A percentile compares a stretch with the other conserved stretches of the same genome.
Conservation (phyloP, 2,113 vertebrate species). For the Apodemus sylvaticus region DNA sequence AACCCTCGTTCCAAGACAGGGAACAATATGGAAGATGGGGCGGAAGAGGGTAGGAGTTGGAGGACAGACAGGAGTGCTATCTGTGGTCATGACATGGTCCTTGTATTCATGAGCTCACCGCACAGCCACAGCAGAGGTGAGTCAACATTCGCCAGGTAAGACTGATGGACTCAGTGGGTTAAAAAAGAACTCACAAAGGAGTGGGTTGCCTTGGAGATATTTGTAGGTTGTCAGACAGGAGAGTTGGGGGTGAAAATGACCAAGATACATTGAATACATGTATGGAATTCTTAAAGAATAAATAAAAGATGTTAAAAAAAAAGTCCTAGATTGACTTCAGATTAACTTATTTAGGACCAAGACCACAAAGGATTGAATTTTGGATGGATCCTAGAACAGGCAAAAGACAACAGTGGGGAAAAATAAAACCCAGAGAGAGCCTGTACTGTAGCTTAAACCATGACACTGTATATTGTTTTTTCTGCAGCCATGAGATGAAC, state of each 20-base stretch:
- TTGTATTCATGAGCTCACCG: not conserved
- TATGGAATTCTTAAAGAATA: not conserved
- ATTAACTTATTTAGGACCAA: not conserved
- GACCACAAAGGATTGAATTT: not conserved
- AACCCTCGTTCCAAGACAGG: not conserved
- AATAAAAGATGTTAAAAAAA: not conserved
- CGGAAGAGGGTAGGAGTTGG: not conserved
- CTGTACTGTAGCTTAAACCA: not conserved
- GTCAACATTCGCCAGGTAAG: not conserved
- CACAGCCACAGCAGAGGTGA: too few species aligned
- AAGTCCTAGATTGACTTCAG: not conserved
- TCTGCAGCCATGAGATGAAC: not conserved
- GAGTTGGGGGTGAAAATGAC: too few species aligned
- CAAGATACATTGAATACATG: not conserved
- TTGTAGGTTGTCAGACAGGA: not conserved
- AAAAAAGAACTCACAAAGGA: not conserved
- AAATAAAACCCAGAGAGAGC: conserved; percentile 2
- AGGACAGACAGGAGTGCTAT: not conserved
- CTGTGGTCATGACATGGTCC: not conserved
- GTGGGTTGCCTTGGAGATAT: not conserved
- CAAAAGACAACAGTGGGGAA: not conserved
- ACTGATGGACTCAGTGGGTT: not conserved
- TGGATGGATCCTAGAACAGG: not conserved
- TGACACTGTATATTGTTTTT: not conserved
- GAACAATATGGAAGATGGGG: not conserved